Evolutionary conservation across 2,113 vertebrate species (phyloP).

Genomic region (Chiloscyllium plagiosum): DNA sequence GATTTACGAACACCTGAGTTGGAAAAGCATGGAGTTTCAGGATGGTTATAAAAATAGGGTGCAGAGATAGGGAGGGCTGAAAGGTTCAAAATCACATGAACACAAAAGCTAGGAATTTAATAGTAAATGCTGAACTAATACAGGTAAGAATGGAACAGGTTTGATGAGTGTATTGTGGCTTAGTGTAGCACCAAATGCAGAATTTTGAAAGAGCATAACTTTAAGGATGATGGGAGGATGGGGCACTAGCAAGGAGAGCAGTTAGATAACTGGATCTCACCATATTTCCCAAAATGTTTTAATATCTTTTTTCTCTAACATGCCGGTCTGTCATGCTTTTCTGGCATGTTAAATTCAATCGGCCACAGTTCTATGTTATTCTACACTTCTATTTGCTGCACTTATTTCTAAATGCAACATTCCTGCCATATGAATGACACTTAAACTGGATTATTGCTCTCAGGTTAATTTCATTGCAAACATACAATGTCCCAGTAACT

Average conservation of each 20-base stretch:
- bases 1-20: background rate
- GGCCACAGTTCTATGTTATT: background rate
- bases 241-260: background rate
- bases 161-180: background rate
- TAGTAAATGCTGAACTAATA: background rate
- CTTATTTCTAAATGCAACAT: background rate
- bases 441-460: background rate
- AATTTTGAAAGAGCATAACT: background rate
- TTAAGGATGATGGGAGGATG: background rate
- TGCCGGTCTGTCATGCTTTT: background rate
- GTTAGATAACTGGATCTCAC: background rate
- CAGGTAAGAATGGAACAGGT: background rate
- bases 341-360: background rate
- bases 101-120: background rate
- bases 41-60: background rate
- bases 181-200: background rate
- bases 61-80: background rate
- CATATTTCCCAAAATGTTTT: background rate
- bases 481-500: background rate
- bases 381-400: background rate
- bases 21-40: background rate
- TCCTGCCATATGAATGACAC: background rate
- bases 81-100: background rate
- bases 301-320: background rate
- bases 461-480: background rate